Evolutionary conservation across 2,113 vertebrate species (phyloP), one percentile per base, ranked within the genome.

Genomic region (human (Homo sapiens)): DNA sequence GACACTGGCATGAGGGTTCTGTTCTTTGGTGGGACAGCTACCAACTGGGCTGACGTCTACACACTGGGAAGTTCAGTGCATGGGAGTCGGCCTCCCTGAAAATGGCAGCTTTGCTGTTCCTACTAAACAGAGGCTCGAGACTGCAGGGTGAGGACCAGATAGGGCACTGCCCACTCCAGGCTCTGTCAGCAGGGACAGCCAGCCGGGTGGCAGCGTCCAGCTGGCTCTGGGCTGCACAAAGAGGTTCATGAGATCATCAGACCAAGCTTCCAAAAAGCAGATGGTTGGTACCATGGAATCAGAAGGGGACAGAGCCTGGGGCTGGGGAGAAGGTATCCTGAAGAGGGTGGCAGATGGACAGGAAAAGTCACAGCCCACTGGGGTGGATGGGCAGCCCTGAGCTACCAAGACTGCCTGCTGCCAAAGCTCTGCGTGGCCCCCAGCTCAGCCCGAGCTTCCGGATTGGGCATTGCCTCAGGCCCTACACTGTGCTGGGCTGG

Each of bases 1-100:
- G 0, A 11, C 32, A 3, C 57, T 5, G 1, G 27, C 6, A 1
- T 13, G 13, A 61, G 61, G 45, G n/a, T 3, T 87, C 40, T 88
- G 8, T 32, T 22, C 14, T 35, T 8, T 4, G 27, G 17, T 12
- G 32, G 1, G 78, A 52, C 32, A 45, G 32, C 48, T 68, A 22
- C 38, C 32, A 40, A 8, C 35, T 0, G 0, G 6, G 23, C 80
- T 57, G 55, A 59, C 1, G 12, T 83, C 32, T 40, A 11, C 32
- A 59, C 18, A 35, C 16, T 45, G 8, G 7, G 11, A 40, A 32
- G 14, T 45, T 5, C 64, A 59, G 6, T 64, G 6, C 45, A 8
- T 35, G 27, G 35, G 32, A 6, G 1, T 10, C 4, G 0, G 55
- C 40, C 72, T 70, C 16, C 22, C 8, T 38, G 4, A 59, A 59